phyloP scores from a whole-genome alignment of 2,888 invertebrate genomes.

The Lycocerus yunnanus region DNA sequence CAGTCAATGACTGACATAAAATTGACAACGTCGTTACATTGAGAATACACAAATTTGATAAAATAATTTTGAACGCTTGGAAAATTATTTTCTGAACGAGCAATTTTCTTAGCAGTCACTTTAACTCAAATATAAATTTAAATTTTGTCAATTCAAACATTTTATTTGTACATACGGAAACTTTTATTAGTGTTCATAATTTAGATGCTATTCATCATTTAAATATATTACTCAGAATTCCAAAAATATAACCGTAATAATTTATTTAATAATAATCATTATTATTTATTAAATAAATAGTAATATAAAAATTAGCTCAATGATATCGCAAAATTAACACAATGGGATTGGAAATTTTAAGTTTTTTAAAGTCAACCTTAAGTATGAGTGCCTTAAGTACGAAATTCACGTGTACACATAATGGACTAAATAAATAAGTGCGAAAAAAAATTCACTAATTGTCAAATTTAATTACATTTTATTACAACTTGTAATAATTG shows the following conservation, averaged over 20 bases:
- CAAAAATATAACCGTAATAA: background rate
- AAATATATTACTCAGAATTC: background rate
- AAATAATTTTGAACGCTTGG: background rate
- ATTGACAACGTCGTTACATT: background rate
- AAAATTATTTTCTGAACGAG: background rate
- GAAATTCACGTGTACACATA: too few species aligned
- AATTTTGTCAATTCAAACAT: background rate
- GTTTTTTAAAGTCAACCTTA: too few species aligned
- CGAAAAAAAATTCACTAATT: too few species aligned
- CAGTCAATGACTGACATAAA: background rate
- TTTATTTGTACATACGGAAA: background rate
- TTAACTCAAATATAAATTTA: background rate
- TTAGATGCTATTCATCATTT: background rate
- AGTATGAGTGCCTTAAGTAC: too few species aligned
- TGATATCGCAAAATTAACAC: too few species aligned
- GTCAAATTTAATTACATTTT: too few species aligned
- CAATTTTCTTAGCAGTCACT: background rate
- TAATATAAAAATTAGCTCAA: too few species aligned
- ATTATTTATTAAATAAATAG: too few species aligned
- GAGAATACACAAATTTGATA: background rate
- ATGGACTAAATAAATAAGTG: too few species aligned
- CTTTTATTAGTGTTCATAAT: background rate
- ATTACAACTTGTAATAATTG: too few species aligned
- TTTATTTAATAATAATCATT: too few species aligned
- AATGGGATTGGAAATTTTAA: too few species aligned